Conservation (phyloP, 1,140 invertebrate genomes). For the Trichonephila inaurata region DNA sequence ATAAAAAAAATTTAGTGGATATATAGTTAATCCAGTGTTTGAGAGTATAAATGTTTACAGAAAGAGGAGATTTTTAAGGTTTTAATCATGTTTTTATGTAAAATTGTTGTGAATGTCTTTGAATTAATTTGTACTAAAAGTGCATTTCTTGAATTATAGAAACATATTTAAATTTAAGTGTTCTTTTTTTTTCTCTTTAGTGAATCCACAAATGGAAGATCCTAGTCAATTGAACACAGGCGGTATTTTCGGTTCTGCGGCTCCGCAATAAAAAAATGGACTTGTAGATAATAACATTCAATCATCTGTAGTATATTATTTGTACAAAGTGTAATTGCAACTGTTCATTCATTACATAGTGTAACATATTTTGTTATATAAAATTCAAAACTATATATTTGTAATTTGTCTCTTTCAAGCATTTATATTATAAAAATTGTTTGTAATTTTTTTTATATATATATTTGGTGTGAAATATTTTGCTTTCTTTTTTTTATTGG, state of each 20-base stretch:
- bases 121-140: neutral
- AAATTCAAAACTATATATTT: neutral
- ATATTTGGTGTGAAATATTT: no score
- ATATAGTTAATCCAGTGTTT: no score
- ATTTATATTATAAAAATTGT: no score
- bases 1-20: no score
- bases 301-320: slow-evolving; percentile 58
- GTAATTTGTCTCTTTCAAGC: neutral
- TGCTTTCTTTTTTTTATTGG: no score
- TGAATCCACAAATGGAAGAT: slow-evolving; percentile 77
- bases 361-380: slow-evolving; percentile 43
- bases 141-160: neutral
- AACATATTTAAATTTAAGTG: neutral
- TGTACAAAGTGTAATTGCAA: neutral
- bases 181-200: slow-evolving; percentile 52
- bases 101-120: neutral
- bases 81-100: neutral
- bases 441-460: no score
- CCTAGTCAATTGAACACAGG: slow-evolving; percentile 71
- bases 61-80: no score
- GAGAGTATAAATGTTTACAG: no score
- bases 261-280: neutral
- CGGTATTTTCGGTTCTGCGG: slow-evolving; percentile 40
- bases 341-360: neutral
- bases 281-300: slow-evolving; percentile 12